These are phyloP conservation scores for Australoheros scitulus DNA, from an alignment of 2,113 vertebrate species.

Conservation along the genomic window DNA sequence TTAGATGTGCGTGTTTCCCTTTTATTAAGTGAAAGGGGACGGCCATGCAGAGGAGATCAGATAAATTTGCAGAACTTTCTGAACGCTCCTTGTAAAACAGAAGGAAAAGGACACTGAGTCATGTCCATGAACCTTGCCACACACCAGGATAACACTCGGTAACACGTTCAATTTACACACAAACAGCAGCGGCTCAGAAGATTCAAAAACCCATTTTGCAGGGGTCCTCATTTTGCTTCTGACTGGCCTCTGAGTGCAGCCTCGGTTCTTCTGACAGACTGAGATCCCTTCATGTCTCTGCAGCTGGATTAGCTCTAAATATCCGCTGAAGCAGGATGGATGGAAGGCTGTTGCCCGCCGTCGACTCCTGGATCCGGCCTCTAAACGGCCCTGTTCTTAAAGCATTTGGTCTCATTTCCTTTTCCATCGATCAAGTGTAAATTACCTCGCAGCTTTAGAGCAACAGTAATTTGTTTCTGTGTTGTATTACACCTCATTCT, in stretches of 20 bases:
- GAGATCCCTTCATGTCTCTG: background rate
- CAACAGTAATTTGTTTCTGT: background rate
- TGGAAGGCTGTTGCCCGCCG: background rate
- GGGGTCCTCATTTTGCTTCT: background rate
- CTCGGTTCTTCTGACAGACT: background rate
- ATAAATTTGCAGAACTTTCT: background rate
- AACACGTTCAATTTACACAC: background rate
- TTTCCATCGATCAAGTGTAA: background rate
- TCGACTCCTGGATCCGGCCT: background rate
- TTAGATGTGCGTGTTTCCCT: too few species aligned
- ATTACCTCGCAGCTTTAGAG: background rate
- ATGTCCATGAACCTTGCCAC: background rate
- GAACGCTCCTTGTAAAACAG: background rate
- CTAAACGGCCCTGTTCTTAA: background rate
- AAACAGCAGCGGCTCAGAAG: accelerated
- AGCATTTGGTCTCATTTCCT: background rate
- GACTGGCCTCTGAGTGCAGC: background rate
- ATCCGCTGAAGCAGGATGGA: background rate
- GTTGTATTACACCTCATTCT: background rate
- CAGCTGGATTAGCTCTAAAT: background rate
- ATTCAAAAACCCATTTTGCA: background rate
- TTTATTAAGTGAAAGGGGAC: background rate
- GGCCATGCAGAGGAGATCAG: background rate
- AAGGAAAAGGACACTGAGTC: background rate
- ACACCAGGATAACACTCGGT: accelerated